Conservation (phyloP, 2,113 vertebrate genomes). For the Phylloscopus trochilus region DNA sequence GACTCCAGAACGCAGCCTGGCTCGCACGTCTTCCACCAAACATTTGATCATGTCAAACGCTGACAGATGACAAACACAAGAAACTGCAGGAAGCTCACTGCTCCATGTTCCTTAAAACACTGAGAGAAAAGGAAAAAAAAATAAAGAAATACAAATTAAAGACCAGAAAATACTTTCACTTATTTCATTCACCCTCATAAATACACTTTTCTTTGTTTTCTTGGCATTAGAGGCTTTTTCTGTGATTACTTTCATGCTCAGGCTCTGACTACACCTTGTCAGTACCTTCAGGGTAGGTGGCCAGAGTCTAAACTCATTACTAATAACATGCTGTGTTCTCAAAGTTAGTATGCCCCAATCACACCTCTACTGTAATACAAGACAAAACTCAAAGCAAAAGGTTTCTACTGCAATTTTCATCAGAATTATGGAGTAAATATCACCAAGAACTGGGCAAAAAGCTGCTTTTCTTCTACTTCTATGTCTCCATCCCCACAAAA, state of each 20-base stretch:
- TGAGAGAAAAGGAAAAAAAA: background rate
- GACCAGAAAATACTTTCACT: background rate
- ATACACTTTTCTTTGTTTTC: background rate
- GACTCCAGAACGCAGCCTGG: constrained; percentile 86
- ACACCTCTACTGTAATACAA: fast-evolving
- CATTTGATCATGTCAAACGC: constrained; percentile 82
- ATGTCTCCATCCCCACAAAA: background rate
- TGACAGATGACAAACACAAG: background rate
- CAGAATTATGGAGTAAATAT: background rate
- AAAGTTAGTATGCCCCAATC: background rate
- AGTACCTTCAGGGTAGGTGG: background rate
- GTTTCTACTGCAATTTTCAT: background rate
- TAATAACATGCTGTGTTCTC: background rate
- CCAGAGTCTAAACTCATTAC: background rate
- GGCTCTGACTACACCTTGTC: background rate
- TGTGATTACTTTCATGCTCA: background rate
- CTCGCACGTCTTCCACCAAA: constrained; percentile 82
- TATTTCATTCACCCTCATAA: background rate
- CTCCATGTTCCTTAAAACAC: background rate
- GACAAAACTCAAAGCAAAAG: background rate
- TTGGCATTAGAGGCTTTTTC: background rate
- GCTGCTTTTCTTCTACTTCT: background rate
- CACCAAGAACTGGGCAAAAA: background rate
- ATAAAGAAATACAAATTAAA: background rate
- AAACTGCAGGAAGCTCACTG: background rate